Evolutionary conservation across 1,140 invertebrate species (phyloP).

Genomic region (Formica exsecta): DNA sequence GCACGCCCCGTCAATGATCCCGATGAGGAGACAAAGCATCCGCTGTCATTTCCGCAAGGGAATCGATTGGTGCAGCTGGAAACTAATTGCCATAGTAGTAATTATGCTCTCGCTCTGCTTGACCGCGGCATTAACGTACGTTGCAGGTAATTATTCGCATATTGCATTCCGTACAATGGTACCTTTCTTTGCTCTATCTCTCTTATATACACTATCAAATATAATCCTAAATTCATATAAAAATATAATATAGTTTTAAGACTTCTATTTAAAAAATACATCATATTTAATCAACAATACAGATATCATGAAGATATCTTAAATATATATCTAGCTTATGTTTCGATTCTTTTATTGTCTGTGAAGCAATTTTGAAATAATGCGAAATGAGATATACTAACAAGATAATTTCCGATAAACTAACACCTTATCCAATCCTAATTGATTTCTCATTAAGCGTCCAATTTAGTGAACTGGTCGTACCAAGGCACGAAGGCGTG

Average conservation of each 20-base stretch:
- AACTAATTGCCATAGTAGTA: slow-evolving; percentile 94
- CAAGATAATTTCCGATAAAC: background rate
- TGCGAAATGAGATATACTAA: background rate
- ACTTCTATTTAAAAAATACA: background rate
- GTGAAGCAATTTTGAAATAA: background rate
- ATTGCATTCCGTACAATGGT: slow-evolving; percentile 1
- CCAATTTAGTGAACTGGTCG: slow-evolving; percentile 93
- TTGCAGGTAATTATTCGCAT: slow-evolving; percentile 91
- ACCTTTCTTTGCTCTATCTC: slow-evolving; percentile 29
- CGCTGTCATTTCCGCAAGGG: slow-evolving; percentile 96
- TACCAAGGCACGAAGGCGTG: slow-evolving; percentile 93
- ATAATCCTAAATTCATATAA: background rate
- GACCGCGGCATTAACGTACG: slow-evolving; percentile 93
- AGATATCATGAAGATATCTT: background rate
- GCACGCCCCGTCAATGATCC: slow-evolving; percentile 85
- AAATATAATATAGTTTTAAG: background rate
- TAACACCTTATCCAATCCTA: slow-evolving; percentile 21
- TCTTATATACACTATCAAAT: background rate
- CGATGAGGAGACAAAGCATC: slow-evolving; percentile 85
- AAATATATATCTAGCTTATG: background rate
- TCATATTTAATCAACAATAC: background rate
- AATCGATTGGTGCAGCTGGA: slow-evolving; percentile 95
- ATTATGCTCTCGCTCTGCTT: slow-evolving; percentile 93
- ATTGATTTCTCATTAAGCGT: slow-evolving; percentile 86
- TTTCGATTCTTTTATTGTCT: background rate